phyloP scores from a whole-genome alignment of 1,140 invertebrate genomes.

The Pseudomyrmex cubaensis region DNA sequence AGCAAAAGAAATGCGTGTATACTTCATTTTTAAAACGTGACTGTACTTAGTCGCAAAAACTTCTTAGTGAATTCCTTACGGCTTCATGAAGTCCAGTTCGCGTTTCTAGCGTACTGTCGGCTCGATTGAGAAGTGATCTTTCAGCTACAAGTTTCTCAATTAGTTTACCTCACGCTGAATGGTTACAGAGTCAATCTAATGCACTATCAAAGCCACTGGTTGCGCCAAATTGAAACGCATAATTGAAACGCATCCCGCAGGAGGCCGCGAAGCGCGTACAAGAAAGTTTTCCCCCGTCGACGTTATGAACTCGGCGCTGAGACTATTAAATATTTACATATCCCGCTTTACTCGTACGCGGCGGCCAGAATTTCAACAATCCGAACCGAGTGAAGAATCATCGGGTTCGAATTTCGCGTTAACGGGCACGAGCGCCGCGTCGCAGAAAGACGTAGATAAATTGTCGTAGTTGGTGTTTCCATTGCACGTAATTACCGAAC shows the following conservation, averaged over 20 bases:
- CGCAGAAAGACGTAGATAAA: constrained; percentile 4
- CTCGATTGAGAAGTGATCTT: background rate
- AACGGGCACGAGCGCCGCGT: background rate
- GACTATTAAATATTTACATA: background rate
- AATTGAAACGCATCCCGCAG: background rate
- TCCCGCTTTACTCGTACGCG: background rate
- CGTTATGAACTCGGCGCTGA: background rate
- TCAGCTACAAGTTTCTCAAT: constrained; percentile 1
- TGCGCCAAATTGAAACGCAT: background rate
- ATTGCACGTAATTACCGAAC: constrained; percentile 62
- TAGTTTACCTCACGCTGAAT: constrained; percentile 1
- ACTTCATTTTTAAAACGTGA: too few species aligned
- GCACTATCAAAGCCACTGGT: constrained; percentile 10
- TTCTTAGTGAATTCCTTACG: background rate
- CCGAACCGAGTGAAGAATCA: background rate
- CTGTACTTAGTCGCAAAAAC: too few species aligned
- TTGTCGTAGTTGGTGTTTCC: constrained; percentile 54
- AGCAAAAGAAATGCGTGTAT: background rate
- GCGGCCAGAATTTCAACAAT: background rate
- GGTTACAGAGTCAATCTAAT: background rate
- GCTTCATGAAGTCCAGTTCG: background rate
- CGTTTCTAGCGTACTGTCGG: background rate
- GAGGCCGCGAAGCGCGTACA: background rate
- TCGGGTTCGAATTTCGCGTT: background rate
- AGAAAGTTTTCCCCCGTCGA: background rate